A percentile compares a stretch with the other conserved stretches of the same genome.
Conservation (phyloP, 2,888 invertebrate genomes). For the Cheilosia soror region DNA sequence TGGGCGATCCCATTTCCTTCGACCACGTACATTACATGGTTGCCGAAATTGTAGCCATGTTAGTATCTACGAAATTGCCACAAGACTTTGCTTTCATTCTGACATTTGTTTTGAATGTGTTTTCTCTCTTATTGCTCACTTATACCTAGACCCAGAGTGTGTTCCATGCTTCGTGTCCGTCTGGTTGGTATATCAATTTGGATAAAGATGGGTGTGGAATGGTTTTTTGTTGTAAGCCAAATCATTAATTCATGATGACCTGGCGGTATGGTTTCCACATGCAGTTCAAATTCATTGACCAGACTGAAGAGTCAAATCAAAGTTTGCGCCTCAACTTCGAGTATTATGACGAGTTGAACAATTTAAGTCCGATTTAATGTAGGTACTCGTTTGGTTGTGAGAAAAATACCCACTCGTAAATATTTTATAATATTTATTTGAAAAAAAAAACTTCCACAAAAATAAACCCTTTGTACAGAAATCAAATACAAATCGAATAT, state of each 20-base stretch:
- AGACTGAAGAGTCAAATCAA: neutral
- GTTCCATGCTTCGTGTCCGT: neutral
- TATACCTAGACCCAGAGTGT: slow-evolving; percentile 4
- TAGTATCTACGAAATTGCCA: slow-evolving; percentile 2
- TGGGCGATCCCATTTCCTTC: slow-evolving; percentile 1
- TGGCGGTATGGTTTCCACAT: neutral
- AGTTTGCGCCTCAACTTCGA: neutral
- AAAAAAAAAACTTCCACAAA: too few species aligned
- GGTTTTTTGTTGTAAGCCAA: too few species aligned
- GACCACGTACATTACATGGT: neutral
- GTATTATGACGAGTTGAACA: too few species aligned
- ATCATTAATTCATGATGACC: neutral
- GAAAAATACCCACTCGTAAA: too few species aligned
- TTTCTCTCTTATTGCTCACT: neutral
- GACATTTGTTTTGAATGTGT: slow-evolving; percentile 6
- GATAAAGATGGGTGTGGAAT: slow-evolving; percentile 3
- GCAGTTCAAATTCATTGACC: slow-evolving; percentile 3
- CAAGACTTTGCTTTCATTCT: slow-evolving; percentile 28
- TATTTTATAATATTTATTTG: too few species aligned
- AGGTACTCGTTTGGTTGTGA: too few species aligned
- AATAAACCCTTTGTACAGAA: too few species aligned
- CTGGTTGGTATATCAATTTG: too few species aligned
- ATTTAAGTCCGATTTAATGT: too few species aligned
- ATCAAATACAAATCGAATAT: too few species aligned
- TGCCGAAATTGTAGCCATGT: slow-evolving; percentile 31